These are phyloP conservation scores for Aulostomus chinensis DNA, from an alignment of 2,797 vertebrate species.

Conservation along the genomic window DNA sequence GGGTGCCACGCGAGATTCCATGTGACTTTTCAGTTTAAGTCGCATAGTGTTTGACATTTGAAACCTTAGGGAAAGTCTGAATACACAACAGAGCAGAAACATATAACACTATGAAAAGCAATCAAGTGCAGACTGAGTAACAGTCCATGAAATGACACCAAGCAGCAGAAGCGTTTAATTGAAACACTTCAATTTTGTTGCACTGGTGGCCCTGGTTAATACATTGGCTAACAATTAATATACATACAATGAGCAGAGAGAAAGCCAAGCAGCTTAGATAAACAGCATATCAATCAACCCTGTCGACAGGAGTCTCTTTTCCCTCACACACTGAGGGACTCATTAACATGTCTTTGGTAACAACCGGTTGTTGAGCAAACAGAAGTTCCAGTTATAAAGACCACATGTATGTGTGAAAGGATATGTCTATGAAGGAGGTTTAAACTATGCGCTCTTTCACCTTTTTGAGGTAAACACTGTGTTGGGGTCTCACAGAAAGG, in stretches of 20 bases:
- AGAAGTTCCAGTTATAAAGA: neutral
- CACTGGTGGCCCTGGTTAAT: neutral
- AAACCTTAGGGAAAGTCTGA: too few relatives aligned
- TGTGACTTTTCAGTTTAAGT: too few relatives aligned
- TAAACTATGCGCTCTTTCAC: neutral
- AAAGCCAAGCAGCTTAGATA: too few relatives aligned
- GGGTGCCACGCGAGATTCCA: too few relatives aligned
- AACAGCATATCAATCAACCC: neutral
- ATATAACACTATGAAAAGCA: too few relatives aligned
- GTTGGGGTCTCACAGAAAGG: neutral
- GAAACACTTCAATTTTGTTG: neutral
- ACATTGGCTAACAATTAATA: neutral
- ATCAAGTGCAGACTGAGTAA: too few relatives aligned
- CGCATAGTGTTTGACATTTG: too few relatives aligned
- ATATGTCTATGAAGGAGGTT: neutral
- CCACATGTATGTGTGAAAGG: neutral
- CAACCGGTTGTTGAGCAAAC: neutral
- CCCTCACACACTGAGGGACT: neutral
- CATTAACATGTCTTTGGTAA: slow-evolving; percentile 1
- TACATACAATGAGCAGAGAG: too few relatives aligned
- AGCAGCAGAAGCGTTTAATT: too few relatives aligned
- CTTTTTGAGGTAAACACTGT: neutral
- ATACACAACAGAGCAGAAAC: too few relatives aligned
- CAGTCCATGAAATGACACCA: too few relatives aligned
- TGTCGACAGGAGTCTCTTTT: neutral